Evolutionary conservation across 37 sponge, comb jelly and placozoan species (phyloP).

Genomic region (Mnemiopsis leidyi): DNA sequence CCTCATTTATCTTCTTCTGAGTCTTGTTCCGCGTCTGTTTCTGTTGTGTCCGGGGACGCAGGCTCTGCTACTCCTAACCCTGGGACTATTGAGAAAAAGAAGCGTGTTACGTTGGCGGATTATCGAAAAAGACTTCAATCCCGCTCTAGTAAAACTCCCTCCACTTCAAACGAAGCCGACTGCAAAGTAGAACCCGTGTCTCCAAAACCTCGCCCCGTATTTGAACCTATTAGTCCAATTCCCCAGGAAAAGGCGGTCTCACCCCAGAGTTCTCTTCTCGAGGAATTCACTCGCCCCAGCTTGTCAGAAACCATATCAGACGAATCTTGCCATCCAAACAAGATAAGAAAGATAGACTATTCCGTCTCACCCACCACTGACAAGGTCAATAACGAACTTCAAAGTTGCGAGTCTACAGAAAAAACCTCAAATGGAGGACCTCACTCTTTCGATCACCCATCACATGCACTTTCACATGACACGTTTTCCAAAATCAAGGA

Average conservation of each 20-base stretch:
- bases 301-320: slow-evolving; percentile 50
- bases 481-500: slow-evolving; percentile 53
- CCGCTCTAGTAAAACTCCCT: slow-evolving; percentile 16
- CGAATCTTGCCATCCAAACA: slow-evolving; percentile 16
- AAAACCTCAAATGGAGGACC: background rate
- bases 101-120: slow-evolving; percentile 30
- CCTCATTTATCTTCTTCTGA: background rate
- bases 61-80: background rate
- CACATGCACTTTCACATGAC: background rate
- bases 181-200: background rate
- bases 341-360: slow-evolving; percentile 24
- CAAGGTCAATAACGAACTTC: background rate
- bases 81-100: slow-evolving; percentile 21
- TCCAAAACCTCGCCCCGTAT: slow-evolving; percentile 4
- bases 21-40: background rate
- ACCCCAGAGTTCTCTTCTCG: background rate
- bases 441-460: background rate
- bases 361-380: background rate
- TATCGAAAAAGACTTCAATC: slow-evolving; percentile 60
- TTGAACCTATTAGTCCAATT: slow-evolving; percentile 13
- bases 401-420: background rate
- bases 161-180: background rate
- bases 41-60: background rate
- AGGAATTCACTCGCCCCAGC: slow-evolving; percentile 48
- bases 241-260: background rate